Base-by-base conservation (phyloP, 2,113 vertebrate genomes). In the Ceyx melanurus region DNA sequence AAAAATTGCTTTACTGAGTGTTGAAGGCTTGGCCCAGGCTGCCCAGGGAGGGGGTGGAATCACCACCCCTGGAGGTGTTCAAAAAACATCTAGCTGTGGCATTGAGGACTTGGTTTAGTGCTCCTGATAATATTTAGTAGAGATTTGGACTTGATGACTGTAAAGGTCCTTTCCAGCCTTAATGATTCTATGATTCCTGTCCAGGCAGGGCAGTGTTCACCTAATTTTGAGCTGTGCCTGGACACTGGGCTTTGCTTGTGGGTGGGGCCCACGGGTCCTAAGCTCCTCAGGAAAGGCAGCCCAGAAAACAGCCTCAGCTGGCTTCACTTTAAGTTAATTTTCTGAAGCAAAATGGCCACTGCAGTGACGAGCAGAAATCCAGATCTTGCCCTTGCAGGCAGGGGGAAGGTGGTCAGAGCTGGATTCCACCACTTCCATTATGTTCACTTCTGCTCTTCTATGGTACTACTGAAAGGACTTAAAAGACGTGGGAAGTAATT, bases 401-500 rank as follows among this genome's bases (percentile, higher is more conserved):
- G 23, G 12, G 22, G 25, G 12, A 86, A 76, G 19, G 64, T 46
- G 10, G 8, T 58, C 45, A 72, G 54, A 76, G 6, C 4, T 53
- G 15, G 56, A 8, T 54, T 74, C 45, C 14, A 22, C 5, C 16
- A 15, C 25, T 80, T 78, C 12, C 11, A 13, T 88, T 65, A 42
- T 21, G 8, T 26, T 65, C 12, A 26, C 5, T 82, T 82, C 42
- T 79, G 11, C 10, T 64, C 3, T 62, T 42, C 45, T 70, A 48
- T 1, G 2, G 5, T 6, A 25, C 13, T 23, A 10, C 8, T 73
- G 54, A 76, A 61, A 60, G 11, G 26, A 35, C 15, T 77, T 57
- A 46, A 68, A 92, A 31, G n/a, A 60, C 58, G 10, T 2, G 3
- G 2, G 5, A 8, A 4, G 9, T 0, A 1, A 58, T 23, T 4